Base-by-base conservation (phyloP, 1,140 invertebrate genomes). In the Apis florea region DNA sequence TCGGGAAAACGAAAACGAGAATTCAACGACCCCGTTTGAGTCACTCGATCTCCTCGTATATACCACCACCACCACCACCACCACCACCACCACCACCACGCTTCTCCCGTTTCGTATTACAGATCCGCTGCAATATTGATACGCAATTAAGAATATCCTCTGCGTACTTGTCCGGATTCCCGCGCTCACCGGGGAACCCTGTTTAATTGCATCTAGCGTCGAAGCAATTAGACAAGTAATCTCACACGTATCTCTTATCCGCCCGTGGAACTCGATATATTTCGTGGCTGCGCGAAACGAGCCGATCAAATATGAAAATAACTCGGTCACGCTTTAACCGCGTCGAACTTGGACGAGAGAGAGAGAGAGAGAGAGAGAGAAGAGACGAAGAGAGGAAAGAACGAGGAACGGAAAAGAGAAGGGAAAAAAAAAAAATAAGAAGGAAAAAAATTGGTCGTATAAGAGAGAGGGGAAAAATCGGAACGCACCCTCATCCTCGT, bases 401-500 rank as follows among this genome's bases (percentile, higher is more conserved):
- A 19, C 10, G 49, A 24, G 5, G 10, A n/a, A 26, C n/a, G n/a
- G 31, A 40, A 6, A 5, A 40, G 31, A 40, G 31, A 40, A 6
- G 26, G 26, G 2, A 2, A 31, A 2, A 5, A 40, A 40, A 3
- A 4, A 40, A 40, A 12, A 15, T 8, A n/a, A 3, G 8, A 0
- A 49, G 21, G 1, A 11, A 51, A 10, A 10, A 4, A 10, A 4
- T 26, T 21, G 26, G 13, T 53, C 58, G 61, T 13, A 51, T 13
- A 26, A 59, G 40, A 31, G 51, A 51, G 59, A 53, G 11, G 26
- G 51, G 11, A 58, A 54, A 70, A 40, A 70, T 54, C 56, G 19
- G n/a, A 56, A 77, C 49, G 74, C 81, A 83, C 81, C 81, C 74
- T 79, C 74, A 17, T 83, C 75, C 75, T 83, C 76, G 75, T 72